Percentiles rank a stretch among this genome's conserved stretches.
Conservation (phyloP, 2,113 vertebrate species). For the Camelus dromedarius region DNA sequence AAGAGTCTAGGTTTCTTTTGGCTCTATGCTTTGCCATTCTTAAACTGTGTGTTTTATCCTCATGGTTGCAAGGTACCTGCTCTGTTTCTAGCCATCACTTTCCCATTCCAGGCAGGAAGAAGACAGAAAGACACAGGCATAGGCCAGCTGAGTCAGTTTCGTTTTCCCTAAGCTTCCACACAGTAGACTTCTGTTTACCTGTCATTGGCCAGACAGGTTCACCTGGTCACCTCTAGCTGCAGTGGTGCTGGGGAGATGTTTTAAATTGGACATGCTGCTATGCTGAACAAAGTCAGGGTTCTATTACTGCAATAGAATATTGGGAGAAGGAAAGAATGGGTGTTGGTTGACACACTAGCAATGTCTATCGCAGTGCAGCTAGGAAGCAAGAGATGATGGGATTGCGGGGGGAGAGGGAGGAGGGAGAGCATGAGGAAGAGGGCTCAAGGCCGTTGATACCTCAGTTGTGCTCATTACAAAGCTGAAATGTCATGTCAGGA, state of each 20-base stretch:
- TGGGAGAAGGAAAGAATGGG: neutral
- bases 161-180: neutral
- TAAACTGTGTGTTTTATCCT: neutral
- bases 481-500: constrained; percentile 74
- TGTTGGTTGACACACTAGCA: neutral
- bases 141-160: neutral
- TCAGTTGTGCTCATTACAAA: constrained; percentile 59
- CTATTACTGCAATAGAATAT: neutral
- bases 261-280: neutral
- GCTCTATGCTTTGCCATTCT: neutral
- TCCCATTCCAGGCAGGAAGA: neutral
- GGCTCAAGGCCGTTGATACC: constrained; percentile 42
- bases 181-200: neutral
- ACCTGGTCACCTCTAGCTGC: neutral
- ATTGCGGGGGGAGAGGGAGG: constrained; percentile 43
- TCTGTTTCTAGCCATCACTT: neutral
- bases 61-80: neutral
- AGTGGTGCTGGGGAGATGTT: neutral
- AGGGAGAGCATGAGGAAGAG: neutral
- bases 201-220: neutral
- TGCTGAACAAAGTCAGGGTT: neutral
- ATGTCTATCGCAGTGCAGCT: too few relatives aligned
- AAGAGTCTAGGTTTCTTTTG: neutral
- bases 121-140: neutral
- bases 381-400: constrained; percentile 21